Evolutionary conservation across 1,140 invertebrate species (phyloP).

Genomic region (Conus betulinus): DNA sequence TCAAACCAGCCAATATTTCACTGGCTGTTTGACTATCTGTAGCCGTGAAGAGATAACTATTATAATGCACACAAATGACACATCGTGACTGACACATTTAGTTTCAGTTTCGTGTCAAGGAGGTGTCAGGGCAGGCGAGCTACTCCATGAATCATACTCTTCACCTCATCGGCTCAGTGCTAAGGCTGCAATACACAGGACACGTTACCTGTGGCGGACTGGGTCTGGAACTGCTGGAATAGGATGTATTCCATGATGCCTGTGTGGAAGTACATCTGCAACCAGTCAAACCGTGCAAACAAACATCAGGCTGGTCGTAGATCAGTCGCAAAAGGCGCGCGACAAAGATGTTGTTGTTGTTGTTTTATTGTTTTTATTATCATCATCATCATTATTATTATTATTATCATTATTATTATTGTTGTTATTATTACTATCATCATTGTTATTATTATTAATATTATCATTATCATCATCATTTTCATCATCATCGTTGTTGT

Average conservation of each 20-base stretch:
- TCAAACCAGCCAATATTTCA: too few relatives aligned
- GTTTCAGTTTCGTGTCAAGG: too few relatives aligned
- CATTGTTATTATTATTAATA: neutral
- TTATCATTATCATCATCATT: too few relatives aligned
- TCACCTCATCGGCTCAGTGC: too few relatives aligned
- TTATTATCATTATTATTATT: neutral
- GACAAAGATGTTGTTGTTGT: neutral
- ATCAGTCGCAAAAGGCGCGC: neutral
- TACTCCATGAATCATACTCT: too few relatives aligned
- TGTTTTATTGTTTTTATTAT: neutral
- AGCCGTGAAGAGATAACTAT: too few relatives aligned
- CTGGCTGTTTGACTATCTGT: too few relatives aligned
- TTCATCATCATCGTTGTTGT: too few relatives aligned
- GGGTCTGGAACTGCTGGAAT: neutral
- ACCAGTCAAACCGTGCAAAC: neutral
- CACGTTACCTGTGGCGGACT: neutral
- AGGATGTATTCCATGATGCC: neutral
- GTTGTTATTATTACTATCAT: neutral
- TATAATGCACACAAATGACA: too few relatives aligned
- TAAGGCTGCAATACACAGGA: too few relatives aligned
- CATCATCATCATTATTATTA: neutral
- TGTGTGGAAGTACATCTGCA: slow-evolving; percentile 2
- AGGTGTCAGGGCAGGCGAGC: too few relatives aligned
- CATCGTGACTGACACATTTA: too few relatives aligned
- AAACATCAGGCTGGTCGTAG: neutral